Base-by-base conservation (phyloP, 2,113 vertebrate genomes). In the Sturnira hondurensis region DNA sequence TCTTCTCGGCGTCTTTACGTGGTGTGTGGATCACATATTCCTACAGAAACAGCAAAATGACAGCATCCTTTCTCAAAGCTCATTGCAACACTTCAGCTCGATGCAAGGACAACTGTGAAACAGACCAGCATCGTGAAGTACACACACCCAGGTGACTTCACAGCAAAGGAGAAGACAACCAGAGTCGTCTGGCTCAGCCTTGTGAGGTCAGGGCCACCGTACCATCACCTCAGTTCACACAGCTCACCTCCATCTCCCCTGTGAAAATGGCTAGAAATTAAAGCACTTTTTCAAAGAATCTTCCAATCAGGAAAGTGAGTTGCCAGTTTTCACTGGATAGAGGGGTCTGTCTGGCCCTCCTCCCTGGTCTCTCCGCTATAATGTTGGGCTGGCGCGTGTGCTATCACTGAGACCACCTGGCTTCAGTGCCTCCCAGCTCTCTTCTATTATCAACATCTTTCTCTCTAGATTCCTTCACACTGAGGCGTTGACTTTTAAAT, bases 1-100 rank as follows among this genome's bases (percentile, higher is more conserved):
- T 98, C 94, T 98, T 98, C 93, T 97, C 86, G 2, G 97, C 97
- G 11, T 97, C 96, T 54, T 98, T 95, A 65, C 96, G 97, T 0
- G 97, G 98, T 0, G 96, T 98, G 92, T 98, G 56, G 12, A 98
- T 98, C 4, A 98, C 95, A 85, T 98, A 98, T 95, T 98, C 98
- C 98, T 98, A 31, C 17, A 76, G 73, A 97, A 54, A 91, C 17
- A 56, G 17, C 38, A 78, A 20, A 74, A 50, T 0, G 5, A 56
- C 7, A 8, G 52, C 38, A 65, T 86, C 33, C 56, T 47, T 87
- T 45, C 15, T 2, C 3, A 8, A 1, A 43, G 56, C 52, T 84
- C 50, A 15, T 63, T 89, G 65, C 52, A 61, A 47, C 16, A 50
- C 19, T 73, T 68, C 15, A 19, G 61, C 54, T 87, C 83, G 19